Evolutionary conservation across 2,797 vertebrate species (phyloP).

Genomic region (Coregonus sp.): DNA sequence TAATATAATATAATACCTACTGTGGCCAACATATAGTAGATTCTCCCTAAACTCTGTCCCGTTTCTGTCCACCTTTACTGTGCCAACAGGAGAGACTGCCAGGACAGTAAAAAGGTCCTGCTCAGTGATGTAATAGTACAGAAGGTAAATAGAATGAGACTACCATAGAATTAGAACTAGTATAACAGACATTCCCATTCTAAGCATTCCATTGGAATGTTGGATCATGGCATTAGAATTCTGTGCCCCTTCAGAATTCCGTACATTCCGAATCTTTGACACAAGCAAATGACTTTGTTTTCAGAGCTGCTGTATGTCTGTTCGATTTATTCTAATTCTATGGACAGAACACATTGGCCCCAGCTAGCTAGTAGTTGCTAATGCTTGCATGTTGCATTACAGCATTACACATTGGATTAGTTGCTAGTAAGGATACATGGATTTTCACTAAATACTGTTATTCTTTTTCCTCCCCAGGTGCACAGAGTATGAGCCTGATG

Average conservation of each 20-base stretch:
- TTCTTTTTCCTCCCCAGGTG: constrained; percentile 45
- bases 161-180: constrained; percentile 31
- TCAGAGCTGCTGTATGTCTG: neutral
- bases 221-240: neutral
- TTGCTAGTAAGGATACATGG: neutral
- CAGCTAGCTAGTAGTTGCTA: neutral
- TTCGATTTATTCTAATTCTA: constrained; percentile 32
- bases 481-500: constrained; percentile 30
- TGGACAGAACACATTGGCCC: neutral
- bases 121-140: constrained; percentile 61
- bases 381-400: too few species aligned
- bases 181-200: neutral
- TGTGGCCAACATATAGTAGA: neutral
- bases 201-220: neutral
- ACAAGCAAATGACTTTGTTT: neutral
- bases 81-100: constrained; percentile 49
- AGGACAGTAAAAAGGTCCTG: constrained; percentile 56
- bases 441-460: neutral
- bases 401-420: neutral
- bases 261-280: neutral
- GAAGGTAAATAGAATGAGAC: constrained; percentile 40
- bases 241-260: neutral
- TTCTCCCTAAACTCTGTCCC: neutral
- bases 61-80: constrained; percentile 9
- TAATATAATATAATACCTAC: neutral